Base-by-base conservation (phyloP, 2,888 invertebrate genomes). In the Piscicola geometra region DNA sequence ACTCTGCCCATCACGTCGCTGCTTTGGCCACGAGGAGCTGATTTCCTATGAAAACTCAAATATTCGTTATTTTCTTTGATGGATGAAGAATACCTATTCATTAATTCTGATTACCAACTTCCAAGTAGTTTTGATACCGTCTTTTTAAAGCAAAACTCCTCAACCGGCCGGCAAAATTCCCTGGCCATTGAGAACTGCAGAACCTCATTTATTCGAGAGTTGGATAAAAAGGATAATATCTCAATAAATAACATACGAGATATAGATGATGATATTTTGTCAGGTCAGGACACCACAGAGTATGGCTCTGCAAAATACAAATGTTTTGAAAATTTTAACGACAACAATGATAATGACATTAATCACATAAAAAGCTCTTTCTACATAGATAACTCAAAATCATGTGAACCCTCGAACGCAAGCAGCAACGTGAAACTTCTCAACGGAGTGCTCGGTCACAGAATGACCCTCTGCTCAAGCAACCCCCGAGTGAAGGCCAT, bases 401-500 rank as follows among this genome's bases (percentile, higher is more conserved):
- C 15, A 71, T 71, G 28, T 28, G n/a, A 47, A 50, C 28, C n/a
- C 28, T 28, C 41, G 3, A 56, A 36, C 12, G 36, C n/a, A 21
- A 71, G n/a, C 18, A 1, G 28, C n/a, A 73, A 73, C 36, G 41
- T 35, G 33, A 64, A 21, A 3, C 41, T 60, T 21, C 28, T 73
- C 21, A 36, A 60, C 25, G 73, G 64, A 21, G 64, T 73, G 1
- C 30, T 73, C 15, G 36, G 52, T 21, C 73, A 64, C 56, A 52
- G 64, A 12, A 30, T 25, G 28, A 35, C 35, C 30, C n/a, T 73
- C 21, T 64, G 64, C 25, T 56, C 73, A 25, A 73, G 33, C 56
- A 33, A 56, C 18, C 28, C 75, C 25, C 35, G 77, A 9, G 71
- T 71, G 15, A 75, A 75, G 30, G 75, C 75, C 0, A 64, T 56